A percentile compares a stretch with the other conserved stretches of the same genome.
Evolutionary conservation across 2,888 invertebrate species (phyloP).

Genomic region (Scaptomyza parva): DNA sequence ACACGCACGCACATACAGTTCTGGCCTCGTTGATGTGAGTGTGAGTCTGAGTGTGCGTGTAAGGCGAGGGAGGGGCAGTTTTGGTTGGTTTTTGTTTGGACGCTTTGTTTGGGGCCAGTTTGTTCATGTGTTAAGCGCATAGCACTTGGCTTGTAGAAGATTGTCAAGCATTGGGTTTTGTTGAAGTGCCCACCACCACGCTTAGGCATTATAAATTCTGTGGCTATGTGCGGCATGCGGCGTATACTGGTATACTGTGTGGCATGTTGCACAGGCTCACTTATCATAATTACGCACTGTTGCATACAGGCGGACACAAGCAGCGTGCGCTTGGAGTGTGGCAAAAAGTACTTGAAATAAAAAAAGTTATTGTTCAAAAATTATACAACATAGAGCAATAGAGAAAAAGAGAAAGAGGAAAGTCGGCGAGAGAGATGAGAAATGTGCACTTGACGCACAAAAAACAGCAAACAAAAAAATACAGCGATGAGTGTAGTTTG

Average conservation of each 20-base stretch:
- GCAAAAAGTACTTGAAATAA: slow-evolving; percentile 62
- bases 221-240: slow-evolving; percentile 36
- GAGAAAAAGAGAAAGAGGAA: slow-evolving; percentile 1
- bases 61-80: slow-evolving; percentile 31
- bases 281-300: slow-evolving; percentile 77
- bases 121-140: slow-evolving; percentile 54
- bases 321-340: slow-evolving; percentile 37
- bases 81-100: slow-evolving; percentile 42
- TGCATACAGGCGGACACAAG: slow-evolving; percentile 44
- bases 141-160: slow-evolving; percentile 45
- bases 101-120: slow-evolving; percentile 29
- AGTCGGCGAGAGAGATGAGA: slow-evolving; percentile 11
- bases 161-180: slow-evolving; percentile 68
- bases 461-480: slow-evolving; percentile 45
- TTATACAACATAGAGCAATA: slow-evolving; percentile 55
- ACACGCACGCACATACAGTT: slow-evolving; percentile 16
- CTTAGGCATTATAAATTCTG: slow-evolving; percentile 67
- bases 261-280: slow-evolving; percentile 47
- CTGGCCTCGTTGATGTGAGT: slow-evolving; percentile 33
- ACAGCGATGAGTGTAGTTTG: slow-evolving; percentile 60
- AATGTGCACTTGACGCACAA: slow-evolving; percentile 62
- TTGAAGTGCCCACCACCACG: slow-evolving; percentile 54
- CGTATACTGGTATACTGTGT: slow-evolving; percentile 13
- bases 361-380: slow-evolving; percentile 73
- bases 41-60: too few species aligned